Evolutionary conservation across 2,113 vertebrate species (phyloP).

Genomic region (Gymnogyps californianus): DNA sequence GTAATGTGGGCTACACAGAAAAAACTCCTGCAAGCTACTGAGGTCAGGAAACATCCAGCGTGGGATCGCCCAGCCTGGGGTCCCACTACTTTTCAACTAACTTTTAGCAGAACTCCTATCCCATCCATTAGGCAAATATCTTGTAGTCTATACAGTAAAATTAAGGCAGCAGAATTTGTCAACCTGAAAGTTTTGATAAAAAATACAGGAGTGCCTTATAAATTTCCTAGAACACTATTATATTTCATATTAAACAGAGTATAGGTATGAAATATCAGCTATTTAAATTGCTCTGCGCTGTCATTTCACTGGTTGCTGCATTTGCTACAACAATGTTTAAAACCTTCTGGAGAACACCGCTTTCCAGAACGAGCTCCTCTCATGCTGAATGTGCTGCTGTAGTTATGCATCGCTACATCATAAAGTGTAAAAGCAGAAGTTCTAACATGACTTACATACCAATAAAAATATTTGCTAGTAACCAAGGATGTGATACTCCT

Average conservation of each 20-base stretch:
- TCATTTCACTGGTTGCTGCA: not conserved
- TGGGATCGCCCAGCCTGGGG: not conserved
- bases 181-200: not conserved
- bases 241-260: not conserved
- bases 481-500: not conserved
- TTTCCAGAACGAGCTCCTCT: not conserved
- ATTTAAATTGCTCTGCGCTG: not conserved
- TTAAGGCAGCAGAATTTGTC: not conserved
- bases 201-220: not conserved
- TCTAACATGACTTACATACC: conserved; percentile 19
- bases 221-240: not conserved
- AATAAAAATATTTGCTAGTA: conserved; percentile 48
- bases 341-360: not conserved
- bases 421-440: conserved; percentile 16
- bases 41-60: not conserved
- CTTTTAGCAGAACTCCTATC: not conserved
- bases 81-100: not conserved
- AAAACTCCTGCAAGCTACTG: not conserved
- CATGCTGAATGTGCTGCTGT: not conserved
- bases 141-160: not conserved
- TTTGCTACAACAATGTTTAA: not conserved
- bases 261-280: not conserved
- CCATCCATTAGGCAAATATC: not conserved
- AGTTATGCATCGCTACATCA: not conserved
- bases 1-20: not conserved